Evolutionary conservation across 2,888 invertebrate genomes (phyloP).

Genomic region (Pycnomerus fuliginosus): DNA sequence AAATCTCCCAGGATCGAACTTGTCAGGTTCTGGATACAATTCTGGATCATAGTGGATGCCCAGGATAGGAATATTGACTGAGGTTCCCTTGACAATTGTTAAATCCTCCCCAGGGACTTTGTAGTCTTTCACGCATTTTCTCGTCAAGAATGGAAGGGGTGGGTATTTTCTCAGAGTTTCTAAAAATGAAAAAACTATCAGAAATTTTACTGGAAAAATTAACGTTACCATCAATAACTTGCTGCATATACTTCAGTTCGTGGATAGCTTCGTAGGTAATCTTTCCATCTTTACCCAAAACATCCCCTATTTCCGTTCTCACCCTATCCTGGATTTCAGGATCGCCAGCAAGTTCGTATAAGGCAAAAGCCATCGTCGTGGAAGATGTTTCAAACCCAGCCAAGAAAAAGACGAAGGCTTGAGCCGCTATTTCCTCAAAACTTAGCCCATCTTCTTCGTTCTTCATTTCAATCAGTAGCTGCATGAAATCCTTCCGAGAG

Average conservation of each 20-base stretch:
- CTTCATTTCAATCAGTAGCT: slow-evolving; percentile 54
- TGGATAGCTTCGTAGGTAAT: slow-evolving; percentile 25
- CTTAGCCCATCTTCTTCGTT: slow-evolving; percentile 4
- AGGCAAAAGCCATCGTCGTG: slow-evolving; percentile 50
- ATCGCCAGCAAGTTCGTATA: slow-evolving; percentile 54
- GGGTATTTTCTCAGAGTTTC: slow-evolving; percentile 48
- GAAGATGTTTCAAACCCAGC: slow-evolving; percentile 58
- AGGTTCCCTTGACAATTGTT: slow-evolving; percentile 39
- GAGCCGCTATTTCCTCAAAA: slow-evolving; percentile 49
- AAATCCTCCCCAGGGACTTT: slow-evolving; percentile 38
- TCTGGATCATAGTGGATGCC: slow-evolving; percentile 43
- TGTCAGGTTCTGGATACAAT: slow-evolving; percentile 39
- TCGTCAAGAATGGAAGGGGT: slow-evolving; percentile 30
- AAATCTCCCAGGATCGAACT: slow-evolving; percentile 30
- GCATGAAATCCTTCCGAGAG: slow-evolving; percentile 57
- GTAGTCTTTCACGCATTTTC: slow-evolving; percentile 33
- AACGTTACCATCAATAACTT: slow-evolving; percentile 15
- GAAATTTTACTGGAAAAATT: slow-evolving; percentile 25
- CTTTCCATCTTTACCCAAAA: slow-evolving; percentile 28
- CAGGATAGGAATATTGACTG: slow-evolving; percentile 34
- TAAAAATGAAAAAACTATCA: too few relatives aligned
- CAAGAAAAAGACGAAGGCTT: slow-evolving; percentile 53
- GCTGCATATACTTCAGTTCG: slow-evolving; percentile 24
- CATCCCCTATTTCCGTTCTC: slow-evolving; percentile 33
- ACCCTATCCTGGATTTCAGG: slow-evolving; percentile 46